phyloP scores from a whole-genome alignment of 2,113 vertebrate genomes.

The Clarias gariepinus region DNA sequence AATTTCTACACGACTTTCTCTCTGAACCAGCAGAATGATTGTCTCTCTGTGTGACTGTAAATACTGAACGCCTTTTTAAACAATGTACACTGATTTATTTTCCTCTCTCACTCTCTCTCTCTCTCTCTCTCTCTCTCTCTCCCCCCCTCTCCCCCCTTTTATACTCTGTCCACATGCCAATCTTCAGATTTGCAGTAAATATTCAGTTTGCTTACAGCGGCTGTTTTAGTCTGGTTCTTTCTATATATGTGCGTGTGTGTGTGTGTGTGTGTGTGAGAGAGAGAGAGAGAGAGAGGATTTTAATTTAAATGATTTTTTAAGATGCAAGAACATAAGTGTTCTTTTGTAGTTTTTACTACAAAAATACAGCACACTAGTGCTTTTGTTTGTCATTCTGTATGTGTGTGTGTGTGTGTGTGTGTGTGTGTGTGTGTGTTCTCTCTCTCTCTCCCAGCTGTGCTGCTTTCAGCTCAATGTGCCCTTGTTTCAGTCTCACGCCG shows the following conservation, averaged over 20 bases:
- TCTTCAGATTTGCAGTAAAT: conserved; percentile 58
- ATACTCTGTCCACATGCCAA: conserved; percentile 52
- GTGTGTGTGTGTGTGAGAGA: conserved; percentile 28
- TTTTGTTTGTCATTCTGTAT: conserved; percentile 57
- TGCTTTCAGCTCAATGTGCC: conserved; percentile 68
- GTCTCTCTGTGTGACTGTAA: conserved; percentile 44
- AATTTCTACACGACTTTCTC: conserved; percentile 42
- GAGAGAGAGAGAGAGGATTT: not conserved
- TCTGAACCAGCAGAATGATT: conserved; percentile 50
- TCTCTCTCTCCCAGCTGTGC: conserved; percentile 42
- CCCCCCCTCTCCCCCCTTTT: conserved; percentile 31
- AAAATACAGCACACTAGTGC: conserved; percentile 61
- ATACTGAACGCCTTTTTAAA: conserved; percentile 46
- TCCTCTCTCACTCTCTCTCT: not conserved
- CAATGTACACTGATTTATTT: not conserved
- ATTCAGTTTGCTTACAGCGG: conserved; percentile 53
- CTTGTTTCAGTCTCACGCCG: conserved; percentile 67
- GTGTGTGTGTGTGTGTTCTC: conserved; percentile 35
- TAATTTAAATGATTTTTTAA: conserved; percentile 11
- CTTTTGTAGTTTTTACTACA: conserved; percentile 52
- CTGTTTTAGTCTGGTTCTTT: not conserved
- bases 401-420: not conserved
- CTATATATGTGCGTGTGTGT: not conserved
- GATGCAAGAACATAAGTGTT: conserved; percentile 46
- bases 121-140: not conserved